Percentiles rank a stretch among this genome's conserved stretches.
Evolutionary conservation across 1,140 invertebrate genomes (phyloP).

Genomic region (Riptortus pedestris): DNA sequence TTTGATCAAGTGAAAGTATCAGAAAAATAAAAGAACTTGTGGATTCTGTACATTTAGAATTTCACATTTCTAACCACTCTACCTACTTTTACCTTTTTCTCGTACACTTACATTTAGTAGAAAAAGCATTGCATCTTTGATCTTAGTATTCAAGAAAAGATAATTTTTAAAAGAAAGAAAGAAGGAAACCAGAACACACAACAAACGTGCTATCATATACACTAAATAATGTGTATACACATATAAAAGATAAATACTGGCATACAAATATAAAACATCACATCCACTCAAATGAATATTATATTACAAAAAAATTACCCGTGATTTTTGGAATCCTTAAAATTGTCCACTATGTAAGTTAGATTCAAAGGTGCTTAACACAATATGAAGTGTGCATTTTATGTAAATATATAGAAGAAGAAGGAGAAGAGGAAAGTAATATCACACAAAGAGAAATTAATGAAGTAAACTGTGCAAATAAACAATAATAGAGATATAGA

Average conservation of each 20-base stretch:
- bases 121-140: no score
- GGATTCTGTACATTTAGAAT: no score
- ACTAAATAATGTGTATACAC: constrained; percentile 17
- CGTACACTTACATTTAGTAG: no score
- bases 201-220: constrained; percentile 15
- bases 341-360: constrained; percentile 1
- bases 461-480: no score
- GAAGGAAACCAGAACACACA: not conserved
- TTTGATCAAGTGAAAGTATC: no score
- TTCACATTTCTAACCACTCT: no score
- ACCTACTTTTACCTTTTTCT: no score
- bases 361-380: constrained; percentile 3
- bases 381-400: not conserved
- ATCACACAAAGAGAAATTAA: no score
- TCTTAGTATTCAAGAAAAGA: no score
- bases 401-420: not conserved
- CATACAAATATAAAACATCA: constrained; percentile 4
- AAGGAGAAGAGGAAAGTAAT: not conserved
- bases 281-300: not conserved
- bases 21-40: no score
- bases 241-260: not conserved
- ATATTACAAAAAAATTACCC: not conserved
- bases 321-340: not conserved
- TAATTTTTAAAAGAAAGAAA: not conserved
- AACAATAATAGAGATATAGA: no score